phyloP scores from a whole-genome alignment of 2,797 vertebrate species.

The Chelonia mydas region DNA sequence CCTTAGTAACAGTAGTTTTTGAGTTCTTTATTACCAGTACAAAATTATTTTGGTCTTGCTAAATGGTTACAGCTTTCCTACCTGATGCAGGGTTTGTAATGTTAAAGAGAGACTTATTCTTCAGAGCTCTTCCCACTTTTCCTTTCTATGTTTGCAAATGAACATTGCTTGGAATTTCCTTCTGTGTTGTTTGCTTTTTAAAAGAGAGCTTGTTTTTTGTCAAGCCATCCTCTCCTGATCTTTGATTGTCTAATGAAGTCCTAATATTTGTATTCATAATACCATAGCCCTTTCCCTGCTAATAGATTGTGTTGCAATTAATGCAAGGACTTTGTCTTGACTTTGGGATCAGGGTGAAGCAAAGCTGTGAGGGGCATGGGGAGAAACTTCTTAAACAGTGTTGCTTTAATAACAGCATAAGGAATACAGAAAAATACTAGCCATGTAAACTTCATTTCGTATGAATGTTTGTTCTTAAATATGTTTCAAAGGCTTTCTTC shows the following conservation, averaged over 20 bases:
- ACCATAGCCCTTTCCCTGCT: not conserved
- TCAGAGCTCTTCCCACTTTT: not conserved
- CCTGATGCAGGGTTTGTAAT: not conserved
- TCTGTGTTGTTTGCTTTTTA: not conserved
- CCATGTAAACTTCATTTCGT: not conserved
- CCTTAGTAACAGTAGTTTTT: constrained; percentile 23
- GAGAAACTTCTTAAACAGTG: accelerated
- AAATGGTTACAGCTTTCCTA: not conserved
- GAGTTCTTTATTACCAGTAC: not conserved
- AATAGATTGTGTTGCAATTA: not conserved
- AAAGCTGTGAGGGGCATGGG: not conserved
- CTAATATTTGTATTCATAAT: not conserved
- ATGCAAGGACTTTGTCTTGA: not conserved
- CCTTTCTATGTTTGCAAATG: not conserved
- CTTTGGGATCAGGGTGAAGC: not conserved
- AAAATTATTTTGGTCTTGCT: not conserved
- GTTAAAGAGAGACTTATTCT: accelerated
- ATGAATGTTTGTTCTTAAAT: not conserved
- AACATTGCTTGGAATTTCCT: not conserved
- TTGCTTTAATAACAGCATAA: not conserved
- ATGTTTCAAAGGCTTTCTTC: not conserved
- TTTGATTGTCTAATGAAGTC: not conserved
- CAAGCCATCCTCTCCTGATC: not conserved
- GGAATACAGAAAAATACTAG: not conserved
- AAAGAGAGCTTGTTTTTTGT: not conserved